Percentiles rank a stretch among this genome's conserved stretches.
Conservation (phyloP, 2,113 vertebrate genomes). For the Burhinus bistriatus region DNA sequence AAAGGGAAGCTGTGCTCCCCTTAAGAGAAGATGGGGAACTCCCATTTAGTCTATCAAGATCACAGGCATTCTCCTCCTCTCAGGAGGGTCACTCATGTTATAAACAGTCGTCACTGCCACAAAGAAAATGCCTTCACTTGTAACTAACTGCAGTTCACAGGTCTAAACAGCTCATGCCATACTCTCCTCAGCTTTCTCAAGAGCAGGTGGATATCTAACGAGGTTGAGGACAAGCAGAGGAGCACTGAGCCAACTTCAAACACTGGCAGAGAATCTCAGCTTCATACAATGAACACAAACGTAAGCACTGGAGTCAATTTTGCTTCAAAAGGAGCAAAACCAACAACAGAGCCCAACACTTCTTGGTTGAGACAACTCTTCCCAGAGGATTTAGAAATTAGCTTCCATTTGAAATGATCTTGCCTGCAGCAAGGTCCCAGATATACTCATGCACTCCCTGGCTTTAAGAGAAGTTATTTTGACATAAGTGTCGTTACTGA, state of each 20-base stretch:
- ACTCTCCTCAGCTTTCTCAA: neutral
- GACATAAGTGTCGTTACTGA: neutral
- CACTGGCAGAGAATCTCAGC: neutral
- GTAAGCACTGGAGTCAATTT: neutral
- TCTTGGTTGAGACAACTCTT: neutral
- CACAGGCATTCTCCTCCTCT: accelerated
- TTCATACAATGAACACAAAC: accelerated
- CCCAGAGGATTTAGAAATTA: neutral
- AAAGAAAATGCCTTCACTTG: accelerated
- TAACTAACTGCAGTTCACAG: neutral
- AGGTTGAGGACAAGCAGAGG: neutral
- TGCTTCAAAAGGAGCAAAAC: neutral
- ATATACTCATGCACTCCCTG: neutral
- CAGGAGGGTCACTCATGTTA: neutral
- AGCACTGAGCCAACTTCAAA: neutral
- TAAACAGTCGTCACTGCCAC: neutral
- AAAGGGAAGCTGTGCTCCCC: neutral
- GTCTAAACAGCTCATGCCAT: accelerated
- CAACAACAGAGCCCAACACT: neutral
- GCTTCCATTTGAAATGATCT: neutral
- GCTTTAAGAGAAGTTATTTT: neutral
- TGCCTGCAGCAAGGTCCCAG: neutral
- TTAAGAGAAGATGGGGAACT: neutral
- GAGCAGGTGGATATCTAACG: neutral
- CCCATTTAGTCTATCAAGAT: neutral